Evolutionary conservation across 2,113 vertebrate genomes (phyloP), one percentile per base, ranked within the genome.

Genomic region (Sinocyclocheilus rhinocerous): DNA sequence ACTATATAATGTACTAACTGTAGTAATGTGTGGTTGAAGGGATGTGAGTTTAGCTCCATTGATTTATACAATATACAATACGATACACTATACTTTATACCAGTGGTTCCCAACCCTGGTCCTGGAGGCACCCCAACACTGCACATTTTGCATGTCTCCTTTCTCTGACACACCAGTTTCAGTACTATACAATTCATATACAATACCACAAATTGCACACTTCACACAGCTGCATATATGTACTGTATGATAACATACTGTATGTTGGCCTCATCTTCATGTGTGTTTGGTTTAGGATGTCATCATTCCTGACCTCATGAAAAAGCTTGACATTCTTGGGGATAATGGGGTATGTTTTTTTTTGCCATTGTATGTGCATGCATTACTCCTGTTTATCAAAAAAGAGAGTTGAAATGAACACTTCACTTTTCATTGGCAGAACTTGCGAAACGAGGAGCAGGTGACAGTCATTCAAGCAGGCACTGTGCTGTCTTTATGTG

Each of bases 261-360:
- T 76, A 3, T 26, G 45, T 5, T 42, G 33, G 11, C 42, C 22
- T 78, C 76, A 81, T 73, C 22, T 24, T 78, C 76, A 50, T 52
- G 12, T 67, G 39, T 29, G 90, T 95, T 93, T 96, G 90, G 1
- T 67, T n/a, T 93, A 99, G 98, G 98, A 99, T 65, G 97, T 99
- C 90, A 96, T 99, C 91, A 96, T 99, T 91, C 97, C 98, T 92
- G 98, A 99, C 90, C 96, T 99, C 83, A 97, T 99, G 97, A 99
- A 99, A 95, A 98, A 97, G 84, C 94, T 99, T 92, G 98, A 99
- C 94, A 98, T 99, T 89, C 95, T 99, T 88, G 98, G 98, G 85
- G 98, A 99, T 94, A 99, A 99, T 72, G 97, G 98, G 95, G 98
- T 99, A 94, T 96, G 90, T 6, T 50, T 39, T 50, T 39, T 45